Percentiles rank a stretch among this genome's conserved stretches.
Conservation (phyloP, 2,888 invertebrate genomes). For the Physocephala rufipes region DNA sequence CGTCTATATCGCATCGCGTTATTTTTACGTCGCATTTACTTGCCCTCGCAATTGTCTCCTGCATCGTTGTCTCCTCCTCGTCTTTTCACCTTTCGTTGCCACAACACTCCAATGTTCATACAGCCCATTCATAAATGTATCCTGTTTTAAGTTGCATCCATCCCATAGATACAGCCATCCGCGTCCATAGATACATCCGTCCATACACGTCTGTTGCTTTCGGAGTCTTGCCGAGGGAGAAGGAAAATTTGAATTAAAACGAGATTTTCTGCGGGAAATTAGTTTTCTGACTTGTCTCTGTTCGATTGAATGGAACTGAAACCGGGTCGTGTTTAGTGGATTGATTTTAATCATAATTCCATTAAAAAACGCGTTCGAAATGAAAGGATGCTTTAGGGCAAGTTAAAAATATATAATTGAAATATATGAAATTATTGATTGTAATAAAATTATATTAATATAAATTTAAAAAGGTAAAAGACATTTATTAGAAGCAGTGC, state of each 20-base stretch:
- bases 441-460: too few relatives aligned
- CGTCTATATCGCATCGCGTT: too few relatives aligned
- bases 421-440: too few relatives aligned
- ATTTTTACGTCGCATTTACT: background rate
- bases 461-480: too few relatives aligned
- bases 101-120: background rate
- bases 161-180: background rate
- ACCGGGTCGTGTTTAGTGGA: constrained; percentile 6
- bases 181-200: background rate
- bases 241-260: constrained; percentile 29
- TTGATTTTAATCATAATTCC: background rate
- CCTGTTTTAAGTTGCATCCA: background rate
- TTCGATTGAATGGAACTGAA: constrained; percentile 5
- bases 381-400: too few relatives aligned
- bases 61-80: background rate
- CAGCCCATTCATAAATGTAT: constrained; percentile 30
- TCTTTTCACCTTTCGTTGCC: background rate
- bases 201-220: constrained; percentile 12
- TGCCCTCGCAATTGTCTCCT: background rate
- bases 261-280: constrained; percentile 30
- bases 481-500: too few relatives aligned
- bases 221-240: constrained; percentile 22
- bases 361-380: background rate
- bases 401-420: too few relatives aligned
- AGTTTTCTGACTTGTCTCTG: background rate